These are phyloP conservation scores for Athalia circularis DNA, from an alignment of 2,888 invertebrate species.

Conservation along the genomic window DNA sequence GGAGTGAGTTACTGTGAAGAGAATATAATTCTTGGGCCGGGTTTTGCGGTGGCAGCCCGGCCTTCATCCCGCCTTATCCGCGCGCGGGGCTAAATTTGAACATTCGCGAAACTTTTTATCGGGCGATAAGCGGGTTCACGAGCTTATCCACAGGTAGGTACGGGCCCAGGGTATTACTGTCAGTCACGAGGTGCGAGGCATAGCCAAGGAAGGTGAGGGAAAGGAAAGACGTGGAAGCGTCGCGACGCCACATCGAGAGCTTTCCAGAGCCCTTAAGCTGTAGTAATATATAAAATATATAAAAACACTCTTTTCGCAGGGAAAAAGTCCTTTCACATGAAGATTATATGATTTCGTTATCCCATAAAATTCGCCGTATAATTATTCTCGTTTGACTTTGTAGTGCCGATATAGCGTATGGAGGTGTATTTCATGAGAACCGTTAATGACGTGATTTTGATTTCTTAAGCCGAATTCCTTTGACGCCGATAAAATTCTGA, in stretches of 20 bases:
- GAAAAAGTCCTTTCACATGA: not conserved
- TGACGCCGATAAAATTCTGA: no score
- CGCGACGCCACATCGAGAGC: no score
- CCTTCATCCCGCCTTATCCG: conserved; percentile 21
- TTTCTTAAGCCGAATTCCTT: no score
- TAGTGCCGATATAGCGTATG: not conserved
- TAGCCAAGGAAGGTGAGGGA: no score
- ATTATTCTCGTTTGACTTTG: not conserved
- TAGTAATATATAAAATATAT: no score
- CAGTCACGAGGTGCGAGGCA: conserved; percentile 14
- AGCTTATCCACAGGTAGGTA: conserved; percentile 25
- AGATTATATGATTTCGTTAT: conserved; percentile 2
- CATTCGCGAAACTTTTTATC: conserved; percentile 42
- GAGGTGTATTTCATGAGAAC: not conserved
- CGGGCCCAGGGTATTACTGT: conserved; percentile 36
- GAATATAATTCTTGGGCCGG: not conserved
- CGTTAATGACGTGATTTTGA: no score
- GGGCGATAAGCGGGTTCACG: conserved; percentile 36
- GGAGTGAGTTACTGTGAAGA: no score
- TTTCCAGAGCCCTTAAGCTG: no score
- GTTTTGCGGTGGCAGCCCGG: not conserved
- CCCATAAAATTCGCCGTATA: not conserved
- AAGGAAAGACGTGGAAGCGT: no score
- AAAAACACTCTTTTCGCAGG: no score
- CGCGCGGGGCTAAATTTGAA: conserved; percentile 19